phyloP scores from a whole-genome alignment of 2,888 invertebrate genomes.

The Ctenicera cuprea region DNA sequence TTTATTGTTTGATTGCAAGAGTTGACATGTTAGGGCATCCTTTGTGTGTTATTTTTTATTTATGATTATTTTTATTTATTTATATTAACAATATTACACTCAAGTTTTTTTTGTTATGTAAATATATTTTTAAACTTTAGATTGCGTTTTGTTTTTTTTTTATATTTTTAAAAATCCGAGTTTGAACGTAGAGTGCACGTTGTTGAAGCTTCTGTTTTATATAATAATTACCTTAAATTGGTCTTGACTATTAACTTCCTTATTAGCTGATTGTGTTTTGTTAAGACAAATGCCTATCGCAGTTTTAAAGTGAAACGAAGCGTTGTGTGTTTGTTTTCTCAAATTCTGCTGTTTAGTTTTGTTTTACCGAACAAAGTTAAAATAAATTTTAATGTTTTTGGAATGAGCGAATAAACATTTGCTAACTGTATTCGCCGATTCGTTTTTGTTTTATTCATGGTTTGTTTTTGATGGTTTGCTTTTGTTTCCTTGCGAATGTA shows the following conservation, averaged over 20 bases:
- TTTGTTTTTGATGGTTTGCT: too few species aligned
- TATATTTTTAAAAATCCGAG: neutral
- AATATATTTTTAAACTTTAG: too few species aligned
- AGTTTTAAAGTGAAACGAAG: neutral
- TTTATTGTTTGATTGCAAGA: neutral
- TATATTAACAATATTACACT: neutral
- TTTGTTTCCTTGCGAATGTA: too few species aligned
- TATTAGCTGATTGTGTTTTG: slow-evolving; percentile 33
- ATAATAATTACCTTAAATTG: slow-evolving; percentile 43
- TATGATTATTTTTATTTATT: neutral
- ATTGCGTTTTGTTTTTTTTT: too few species aligned
- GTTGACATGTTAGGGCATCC: neutral
- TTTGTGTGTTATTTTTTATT: neutral
- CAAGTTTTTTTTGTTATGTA: neutral
- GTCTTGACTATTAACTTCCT: slow-evolving; percentile 39
- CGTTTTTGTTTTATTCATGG: too few species aligned
- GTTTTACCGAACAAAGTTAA: neutral
- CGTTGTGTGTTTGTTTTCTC: neutral
- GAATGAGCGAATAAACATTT: too few species aligned
- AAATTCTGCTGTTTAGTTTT: neutral
- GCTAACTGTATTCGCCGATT: too few species aligned
- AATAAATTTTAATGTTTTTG: too few species aligned
- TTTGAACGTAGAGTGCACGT: neutral
- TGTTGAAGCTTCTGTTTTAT: slow-evolving; percentile 33
- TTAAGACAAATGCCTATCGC: slow-evolving; percentile 2